Base-by-base conservation (phyloP, 2,888 invertebrate genomes). In the Drosophila borborema region DNA sequence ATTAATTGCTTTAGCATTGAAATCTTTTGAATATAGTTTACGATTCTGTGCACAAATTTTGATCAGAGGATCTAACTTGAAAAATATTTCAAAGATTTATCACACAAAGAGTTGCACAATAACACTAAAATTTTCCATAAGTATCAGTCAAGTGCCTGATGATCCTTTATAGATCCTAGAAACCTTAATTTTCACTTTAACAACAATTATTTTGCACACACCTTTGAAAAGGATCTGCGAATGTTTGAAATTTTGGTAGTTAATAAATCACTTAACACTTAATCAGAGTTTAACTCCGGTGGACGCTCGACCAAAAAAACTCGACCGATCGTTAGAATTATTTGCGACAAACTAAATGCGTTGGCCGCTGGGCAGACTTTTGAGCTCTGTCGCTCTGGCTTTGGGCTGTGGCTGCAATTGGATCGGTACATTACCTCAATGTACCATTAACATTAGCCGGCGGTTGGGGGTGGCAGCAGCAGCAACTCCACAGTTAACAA, bases 241-340 rank as follows among this genome's bases (percentile, higher is more conserved):
- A 49, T 61, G 56, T 63, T 16, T 40, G 14, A 2, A 40, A 45
- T 40, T 40, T 61, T 31, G 34, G 6, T 40, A 16, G 43, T 12
- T 23, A 12, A 48, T 9, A 49, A 28, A 54, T 20, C 70, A 64
- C 62, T 75, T 64, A 72, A 40, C 77, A 76, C 72, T 80, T 56
- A 63, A 75, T 80, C 60, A 66, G 49, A 56, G 55, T 53, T 59
- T 55, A 71, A 60, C 41, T 59, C 56, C 62, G 70, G 72, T 63
- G 73, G 63, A 74, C 67, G 80, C 36, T n/a, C 38, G 40, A 40
- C 23, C 20, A 20, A 45, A 45, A 41, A 81, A 86, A 90, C 86
- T 82, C 77, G 84, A 91, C 91, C 86, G 91, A 92, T 88, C 92
- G 91, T 89, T 91, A 82, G 91, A 87, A 89, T 81, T 86, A 80